phyloP scores from a whole-genome alignment of 2,888 invertebrate genomes.

The Drosophila setosimentum region DNA sequence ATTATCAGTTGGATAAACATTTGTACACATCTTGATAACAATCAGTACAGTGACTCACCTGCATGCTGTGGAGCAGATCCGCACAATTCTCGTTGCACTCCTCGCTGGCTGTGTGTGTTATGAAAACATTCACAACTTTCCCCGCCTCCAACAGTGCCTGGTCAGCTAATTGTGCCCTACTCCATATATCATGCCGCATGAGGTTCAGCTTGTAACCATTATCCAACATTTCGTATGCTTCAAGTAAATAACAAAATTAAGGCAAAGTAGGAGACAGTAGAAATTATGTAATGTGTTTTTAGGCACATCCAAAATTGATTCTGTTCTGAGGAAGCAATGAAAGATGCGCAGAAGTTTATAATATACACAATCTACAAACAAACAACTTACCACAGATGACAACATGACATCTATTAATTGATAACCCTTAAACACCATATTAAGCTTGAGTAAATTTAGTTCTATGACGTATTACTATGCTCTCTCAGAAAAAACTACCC shows the following conservation, averaged over 20 bases:
- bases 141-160: conserved; percentile 56
- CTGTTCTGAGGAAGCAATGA: background rate
- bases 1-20: background rate
- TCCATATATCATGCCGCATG: conserved; percentile 81
- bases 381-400: background rate
- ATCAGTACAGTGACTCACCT: conserved; percentile 82
- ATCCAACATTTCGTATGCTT: conserved; percentile 54
- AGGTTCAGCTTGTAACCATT: conserved; percentile 75
- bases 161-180: conserved; percentile 45
- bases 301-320: background rate
- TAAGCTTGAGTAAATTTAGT: background rate
- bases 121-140: conserved; percentile 83
- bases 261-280: background rate
- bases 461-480: background rate
- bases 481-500: background rate
- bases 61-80: conserved; percentile 83
- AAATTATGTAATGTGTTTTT: background rate
- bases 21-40: background rate
- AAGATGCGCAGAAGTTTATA: background rate
- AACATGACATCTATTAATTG: conserved; percentile 14
- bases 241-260: conserved; percentile 13
- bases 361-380: background rate
- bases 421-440: conserved; percentile 7
- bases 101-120: conserved; percentile 85
- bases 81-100: conserved; percentile 84